Evolutionary conservation across 2,888 invertebrate species (phyloP).

Genomic region (Chloroclystis v-ata): DNA sequence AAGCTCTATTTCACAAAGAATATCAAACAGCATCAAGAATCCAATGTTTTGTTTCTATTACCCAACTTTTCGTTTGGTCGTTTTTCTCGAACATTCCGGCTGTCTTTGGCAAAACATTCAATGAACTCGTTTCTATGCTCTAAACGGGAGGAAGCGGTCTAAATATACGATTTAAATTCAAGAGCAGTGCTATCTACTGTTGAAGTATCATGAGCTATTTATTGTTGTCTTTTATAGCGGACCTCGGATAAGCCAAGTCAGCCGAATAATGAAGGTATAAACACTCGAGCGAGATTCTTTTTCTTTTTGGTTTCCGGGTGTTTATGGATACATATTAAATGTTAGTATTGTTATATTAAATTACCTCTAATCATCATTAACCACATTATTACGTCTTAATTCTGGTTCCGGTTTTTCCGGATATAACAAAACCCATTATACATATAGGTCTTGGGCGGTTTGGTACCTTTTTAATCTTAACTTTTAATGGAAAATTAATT

Average conservation of each 20-base stretch:
- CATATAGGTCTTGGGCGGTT: no score
- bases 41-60: conserved; percentile 60
- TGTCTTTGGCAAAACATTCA: conserved; percentile 63
- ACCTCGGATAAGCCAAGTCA: conserved; percentile 41
- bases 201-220: conserved; percentile 58
- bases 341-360: no score
- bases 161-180: conserved; percentile 74
- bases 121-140: conserved; percentile 72
- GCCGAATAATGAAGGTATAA: conserved; percentile 26
- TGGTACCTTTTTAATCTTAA: no score
- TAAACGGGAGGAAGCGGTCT: conserved; percentile 62
- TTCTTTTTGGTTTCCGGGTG: neutral
- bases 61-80: conserved; percentile 55
- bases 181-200: conserved; percentile 59
- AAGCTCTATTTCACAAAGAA: conserved; percentile 27
- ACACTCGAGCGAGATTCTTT: conserved; percentile 23
- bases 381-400: no score
- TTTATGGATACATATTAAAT: no score
- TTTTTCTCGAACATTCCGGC: conserved; percentile 64
- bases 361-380: no score
- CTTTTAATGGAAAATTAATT: no score
- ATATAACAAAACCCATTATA: no score
- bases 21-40: conserved; percentile 39
- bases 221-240: conserved; percentile 53
- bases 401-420: no score